Conservation (phyloP, 1,140 invertebrate genomes). For the Achatina immaculata region DNA sequence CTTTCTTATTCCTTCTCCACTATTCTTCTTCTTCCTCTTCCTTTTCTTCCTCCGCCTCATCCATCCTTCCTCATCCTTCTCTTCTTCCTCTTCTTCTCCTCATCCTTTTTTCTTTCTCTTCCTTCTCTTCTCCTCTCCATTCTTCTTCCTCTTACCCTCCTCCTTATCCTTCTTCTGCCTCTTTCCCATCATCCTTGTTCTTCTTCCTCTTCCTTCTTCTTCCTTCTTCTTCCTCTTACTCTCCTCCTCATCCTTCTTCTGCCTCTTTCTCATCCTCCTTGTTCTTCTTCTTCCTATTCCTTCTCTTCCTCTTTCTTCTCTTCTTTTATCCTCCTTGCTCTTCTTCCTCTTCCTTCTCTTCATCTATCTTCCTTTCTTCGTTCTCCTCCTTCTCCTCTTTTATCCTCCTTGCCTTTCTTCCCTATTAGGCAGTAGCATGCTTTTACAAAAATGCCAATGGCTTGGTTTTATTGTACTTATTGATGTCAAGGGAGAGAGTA, state of each 20-base stretch:
- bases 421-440: no score
- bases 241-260: background rate
- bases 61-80: no score
- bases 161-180: background rate
- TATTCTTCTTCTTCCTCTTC: slow-evolving; percentile 13
- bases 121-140: background rate
- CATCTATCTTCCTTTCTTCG: slow-evolving; percentile 19
- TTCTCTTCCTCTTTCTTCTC: slow-evolving; percentile 26
- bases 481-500: no score
- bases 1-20: background rate
- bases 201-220: background rate
- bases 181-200: background rate
- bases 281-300: background rate
- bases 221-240: slow-evolving; percentile 23
- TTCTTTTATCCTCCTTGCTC: slow-evolving; percentile 9
- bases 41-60: slow-evolving; percentile 1
- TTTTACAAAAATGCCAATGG: no score
- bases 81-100: background rate
- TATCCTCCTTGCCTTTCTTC: no score
- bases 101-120: background rate
- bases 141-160: slow-evolving; percentile 12
- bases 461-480: no score
- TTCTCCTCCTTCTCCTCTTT: slow-evolving; percentile 24
- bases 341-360: slow-evolving; percentile 13
- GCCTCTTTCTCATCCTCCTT: background rate